Conservation (phyloP, 2,113 vertebrate genomes). For the Eublepharis macularius region DNA sequence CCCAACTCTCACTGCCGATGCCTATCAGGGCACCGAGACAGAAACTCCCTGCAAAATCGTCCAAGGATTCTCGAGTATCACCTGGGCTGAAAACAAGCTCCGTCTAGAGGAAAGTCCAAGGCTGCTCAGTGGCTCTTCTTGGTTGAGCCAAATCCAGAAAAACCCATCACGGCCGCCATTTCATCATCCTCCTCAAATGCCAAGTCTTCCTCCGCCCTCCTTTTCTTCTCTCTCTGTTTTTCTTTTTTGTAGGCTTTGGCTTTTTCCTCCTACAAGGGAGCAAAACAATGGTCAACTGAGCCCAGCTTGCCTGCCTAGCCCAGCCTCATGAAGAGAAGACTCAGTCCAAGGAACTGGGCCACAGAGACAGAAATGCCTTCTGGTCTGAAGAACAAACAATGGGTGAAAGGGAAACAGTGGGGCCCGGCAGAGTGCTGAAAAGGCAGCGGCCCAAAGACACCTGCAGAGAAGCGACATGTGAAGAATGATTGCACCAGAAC, state of each 20-base stretch:
- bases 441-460: background rate
- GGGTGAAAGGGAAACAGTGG: background rate
- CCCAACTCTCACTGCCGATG: conserved; percentile 46
- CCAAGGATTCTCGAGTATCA: conserved; percentile 60
- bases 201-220: conserved; percentile 91
- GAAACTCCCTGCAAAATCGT: conserved; percentile 59
- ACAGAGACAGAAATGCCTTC: background rate
- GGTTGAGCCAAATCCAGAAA: conserved; percentile 93
- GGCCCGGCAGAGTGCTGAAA: background rate
- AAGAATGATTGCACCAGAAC: rapidly evolving
- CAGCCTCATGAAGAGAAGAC: background rate
- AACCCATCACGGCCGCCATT: conserved; percentile 99
- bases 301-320: background rate
- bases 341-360: background rate
- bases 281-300: conserved; percentile 24
- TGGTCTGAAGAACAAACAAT: background rate
- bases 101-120: conserved; percentile 53
- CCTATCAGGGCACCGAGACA: conserved; percentile 53
- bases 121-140: conserved; percentile 91
- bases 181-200: conserved; percentile 95
- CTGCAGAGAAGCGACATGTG: background rate
- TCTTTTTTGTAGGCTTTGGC: conserved; percentile 98
- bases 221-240: conserved; percentile 94
- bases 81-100: conserved; percentile 64
- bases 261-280: conserved; percentile 89